Conservation (phyloP, 2,113 vertebrate genomes). For the Plestiodon gilberti region DNA sequence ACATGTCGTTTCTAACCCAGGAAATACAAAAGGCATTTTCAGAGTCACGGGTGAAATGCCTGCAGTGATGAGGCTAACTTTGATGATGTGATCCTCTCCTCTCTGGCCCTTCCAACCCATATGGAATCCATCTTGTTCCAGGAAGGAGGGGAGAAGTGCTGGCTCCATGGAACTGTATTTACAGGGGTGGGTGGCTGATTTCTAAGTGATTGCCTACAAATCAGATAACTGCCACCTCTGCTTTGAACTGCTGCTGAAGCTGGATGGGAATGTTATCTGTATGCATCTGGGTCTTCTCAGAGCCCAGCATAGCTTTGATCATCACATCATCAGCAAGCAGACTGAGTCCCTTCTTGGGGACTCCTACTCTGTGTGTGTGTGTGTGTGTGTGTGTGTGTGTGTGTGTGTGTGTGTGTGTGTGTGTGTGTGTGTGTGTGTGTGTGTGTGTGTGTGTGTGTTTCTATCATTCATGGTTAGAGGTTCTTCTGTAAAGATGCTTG, state of each 20-base stretch:
- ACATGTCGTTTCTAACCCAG: too few relatives aligned
- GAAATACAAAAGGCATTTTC: background rate
- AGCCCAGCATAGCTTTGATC: constrained; percentile 70
- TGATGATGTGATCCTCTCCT: background rate
- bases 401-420: constrained; percentile 24
- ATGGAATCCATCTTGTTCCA: constrained; percentile 76
- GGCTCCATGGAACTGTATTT: constrained; percentile 63
- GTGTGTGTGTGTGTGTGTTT: constrained; percentile 63
- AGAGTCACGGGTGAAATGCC: background rate
- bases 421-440: constrained; percentile 35
- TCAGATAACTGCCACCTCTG: constrained; percentile 74
- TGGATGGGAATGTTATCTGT: constrained; percentile 65
- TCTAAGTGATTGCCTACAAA: constrained; percentile 78
- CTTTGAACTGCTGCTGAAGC: constrained; percentile 48
- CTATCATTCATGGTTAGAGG: constrained; percentile 67
- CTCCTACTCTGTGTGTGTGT: constrained; percentile 47
- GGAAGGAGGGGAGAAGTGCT: constrained; percentile 56
- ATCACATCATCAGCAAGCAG: constrained; percentile 72
- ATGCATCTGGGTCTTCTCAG: constrained; percentile 67
- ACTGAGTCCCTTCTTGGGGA: constrained; percentile 69
- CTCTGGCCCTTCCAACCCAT: constrained; percentile 51
- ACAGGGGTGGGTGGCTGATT: constrained; percentile 63
- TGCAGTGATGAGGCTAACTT: background rate
- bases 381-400: constrained; percentile 29
- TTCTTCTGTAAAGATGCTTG: constrained; percentile 64